Evolutionary conservation across 2,797 vertebrate species (phyloP).

Genomic region (Peromyscus nudipes): DNA sequence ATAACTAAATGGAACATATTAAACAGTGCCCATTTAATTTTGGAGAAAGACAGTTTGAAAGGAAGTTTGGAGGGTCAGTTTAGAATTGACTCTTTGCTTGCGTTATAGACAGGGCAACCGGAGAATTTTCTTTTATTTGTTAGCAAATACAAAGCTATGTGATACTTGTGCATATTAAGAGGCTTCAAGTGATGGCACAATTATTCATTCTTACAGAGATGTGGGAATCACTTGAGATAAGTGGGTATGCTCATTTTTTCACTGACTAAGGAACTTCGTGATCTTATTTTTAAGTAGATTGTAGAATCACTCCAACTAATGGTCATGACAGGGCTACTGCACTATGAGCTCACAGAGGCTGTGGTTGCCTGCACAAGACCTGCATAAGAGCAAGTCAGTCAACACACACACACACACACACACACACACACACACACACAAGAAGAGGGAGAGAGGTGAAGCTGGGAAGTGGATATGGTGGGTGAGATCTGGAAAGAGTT

Average conservation of each 20-base stretch:
- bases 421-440: background rate
- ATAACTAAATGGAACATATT: constrained; percentile 41
- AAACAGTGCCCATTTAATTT: constrained; percentile 46
- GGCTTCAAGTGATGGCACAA: background rate
- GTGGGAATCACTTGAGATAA: background rate
- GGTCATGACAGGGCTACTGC: background rate
- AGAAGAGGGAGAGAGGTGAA: too few relatives aligned
- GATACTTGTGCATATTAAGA: background rate
- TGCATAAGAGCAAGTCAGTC: background rate
- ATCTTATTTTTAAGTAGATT: background rate
- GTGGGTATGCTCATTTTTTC: background rate
- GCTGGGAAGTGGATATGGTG: background rate
- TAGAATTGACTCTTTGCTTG: background rate
- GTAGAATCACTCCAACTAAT: background rate
- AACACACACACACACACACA: too few relatives aligned
- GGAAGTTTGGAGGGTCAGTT: background rate
- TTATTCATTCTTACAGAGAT: background rate
- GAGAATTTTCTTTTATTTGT: constrained; percentile 25
- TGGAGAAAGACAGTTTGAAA: background rate
- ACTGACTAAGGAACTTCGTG: background rate
- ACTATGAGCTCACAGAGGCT: background rate
- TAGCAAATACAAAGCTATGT: background rate
- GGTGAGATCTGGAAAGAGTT: background rate
- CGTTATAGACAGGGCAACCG: background rate
- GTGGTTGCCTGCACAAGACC: background rate